Base-by-base conservation (phyloP, 2,888 invertebrate genomes). In the Reticulitermes lucifugus region DNA sequence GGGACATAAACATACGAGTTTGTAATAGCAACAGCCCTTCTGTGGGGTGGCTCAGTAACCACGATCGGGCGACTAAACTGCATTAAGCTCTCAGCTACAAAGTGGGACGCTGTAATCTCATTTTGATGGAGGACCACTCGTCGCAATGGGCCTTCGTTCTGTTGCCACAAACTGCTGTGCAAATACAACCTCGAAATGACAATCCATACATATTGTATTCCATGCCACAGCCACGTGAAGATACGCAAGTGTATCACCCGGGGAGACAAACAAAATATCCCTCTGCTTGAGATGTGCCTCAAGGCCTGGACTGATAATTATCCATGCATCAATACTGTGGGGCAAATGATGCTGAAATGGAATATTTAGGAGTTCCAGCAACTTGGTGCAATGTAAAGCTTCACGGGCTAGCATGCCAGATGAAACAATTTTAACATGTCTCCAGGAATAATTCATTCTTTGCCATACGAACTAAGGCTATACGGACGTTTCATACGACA, bases 121-220 rank as follows among this genome's bases (percentile, higher is more conserved):
- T 73, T 41, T 41, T 73, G 73, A 73, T 73, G 73, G 41, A 73
- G 73, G 73, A 22, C n/a, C 65, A 65, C n/a, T 65, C 65, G 65
- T 65, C 65, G n/a, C 73, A 73, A 73, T 41, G 41, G 21, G 25
- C 35, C 41, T 41, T 29, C 73, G 22, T 41, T 73, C 41, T 41
- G 25, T 5, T 10, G 41, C 41, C 35, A 73, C 73, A 70, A 70
- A n/a, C 70, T 29, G n/a, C 70, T 25, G 55, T 55, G n/a, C 65
- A 65, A 65, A 65, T n/a, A 65, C 10, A 25, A 65, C 65, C 65
- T 65, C 65, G n/a, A n/a, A 65, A 65, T 65, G n/a, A n/a, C 65
- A n/a, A 25, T 65, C 65, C 65, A n/a, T 65, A 65, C 65, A n/a
- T 65, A n/a, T 65, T 9, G 25, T n/a, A 73, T 73, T 73, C 73